phyloP scores from a whole-genome alignment of 2,113 vertebrate genomes.

The Plectropomus leopardus region DNA sequence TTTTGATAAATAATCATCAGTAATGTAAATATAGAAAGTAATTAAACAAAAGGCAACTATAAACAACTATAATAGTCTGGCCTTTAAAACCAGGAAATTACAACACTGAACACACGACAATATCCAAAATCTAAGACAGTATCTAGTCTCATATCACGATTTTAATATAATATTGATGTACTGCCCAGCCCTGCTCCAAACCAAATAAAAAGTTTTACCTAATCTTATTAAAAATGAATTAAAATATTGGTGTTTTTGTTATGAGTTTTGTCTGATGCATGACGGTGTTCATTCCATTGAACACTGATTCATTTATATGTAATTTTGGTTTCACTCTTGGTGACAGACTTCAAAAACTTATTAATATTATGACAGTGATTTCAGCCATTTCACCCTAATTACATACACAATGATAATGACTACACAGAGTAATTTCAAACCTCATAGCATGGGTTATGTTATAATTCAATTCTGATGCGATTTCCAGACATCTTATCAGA shows the following conservation, averaged over 20 bases:
- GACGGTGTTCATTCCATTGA: background rate
- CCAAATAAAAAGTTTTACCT: background rate
- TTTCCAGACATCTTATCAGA: background rate
- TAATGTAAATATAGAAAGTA: too few species aligned
- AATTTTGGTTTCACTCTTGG: background rate
- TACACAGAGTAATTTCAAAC: background rate
- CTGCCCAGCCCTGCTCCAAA: too few species aligned
- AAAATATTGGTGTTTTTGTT: background rate
- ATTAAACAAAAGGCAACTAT: too few species aligned
- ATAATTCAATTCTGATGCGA: constrained; percentile 6
- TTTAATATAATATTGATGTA: background rate
- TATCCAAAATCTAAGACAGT: too few species aligned
- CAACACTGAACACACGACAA: too few species aligned
- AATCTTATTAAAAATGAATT: background rate
- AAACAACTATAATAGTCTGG: too few species aligned
- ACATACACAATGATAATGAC: background rate
- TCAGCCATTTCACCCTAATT: background rate
- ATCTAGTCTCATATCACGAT: background rate
- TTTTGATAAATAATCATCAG: too few species aligned
- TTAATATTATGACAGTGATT: background rate
- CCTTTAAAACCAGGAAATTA: too few species aligned
- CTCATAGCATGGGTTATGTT: background rate
- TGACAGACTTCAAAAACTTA: background rate
- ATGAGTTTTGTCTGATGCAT: background rate
- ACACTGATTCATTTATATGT: background rate